Evolutionary conservation across 2,888 invertebrate genomes (phyloP).

Genomic region (Hyposoter didymator): DNA sequence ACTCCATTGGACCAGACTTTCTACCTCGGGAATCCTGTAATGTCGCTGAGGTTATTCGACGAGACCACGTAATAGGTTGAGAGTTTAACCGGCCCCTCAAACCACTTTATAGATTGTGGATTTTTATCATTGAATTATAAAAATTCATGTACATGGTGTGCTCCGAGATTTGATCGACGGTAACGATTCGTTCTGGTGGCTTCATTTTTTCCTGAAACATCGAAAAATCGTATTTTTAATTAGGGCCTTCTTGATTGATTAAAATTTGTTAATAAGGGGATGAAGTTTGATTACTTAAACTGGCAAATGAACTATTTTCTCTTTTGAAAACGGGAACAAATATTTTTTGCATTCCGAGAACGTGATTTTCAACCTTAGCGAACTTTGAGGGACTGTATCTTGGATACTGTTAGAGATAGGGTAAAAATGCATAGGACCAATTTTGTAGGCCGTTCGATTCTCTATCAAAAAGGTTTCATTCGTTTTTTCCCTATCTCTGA

Average conservation of each 20-base stretch:
- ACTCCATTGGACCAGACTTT: slow-evolving; percentile 72
- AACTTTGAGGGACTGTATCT: neutral
- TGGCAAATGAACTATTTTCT: too few species aligned
- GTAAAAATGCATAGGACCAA: neutral
- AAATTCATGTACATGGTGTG: neutral
- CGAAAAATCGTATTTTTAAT: neutral
- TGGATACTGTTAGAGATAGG: neutral
- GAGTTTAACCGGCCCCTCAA: slow-evolving; percentile 72
- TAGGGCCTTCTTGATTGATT: neutral
- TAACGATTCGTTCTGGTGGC: too few species aligned
- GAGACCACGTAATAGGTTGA: slow-evolving; percentile 79
- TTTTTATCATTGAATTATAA: neutral
- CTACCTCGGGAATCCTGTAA: slow-evolving; percentile 74
- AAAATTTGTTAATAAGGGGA: too few species aligned
- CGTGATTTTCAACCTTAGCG: neutral
- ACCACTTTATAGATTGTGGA: neutral
- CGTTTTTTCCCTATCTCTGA: neutral
- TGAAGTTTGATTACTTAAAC: too few species aligned
- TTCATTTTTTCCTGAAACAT: neutral
- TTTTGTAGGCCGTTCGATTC: neutral
- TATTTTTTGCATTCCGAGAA: neutral
- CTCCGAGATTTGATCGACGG: neutral
- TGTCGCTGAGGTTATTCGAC: slow-evolving; percentile 71
- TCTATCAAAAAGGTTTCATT: neutral
- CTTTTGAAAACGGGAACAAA: neutral